Percentiles rank a stretch among this genome's conserved stretches.
These are phyloP conservation scores for Lutjanus argentimaculatus DNA, from an alignment of 2,797 vertebrate genomes.

Conservation along the genomic window DNA sequence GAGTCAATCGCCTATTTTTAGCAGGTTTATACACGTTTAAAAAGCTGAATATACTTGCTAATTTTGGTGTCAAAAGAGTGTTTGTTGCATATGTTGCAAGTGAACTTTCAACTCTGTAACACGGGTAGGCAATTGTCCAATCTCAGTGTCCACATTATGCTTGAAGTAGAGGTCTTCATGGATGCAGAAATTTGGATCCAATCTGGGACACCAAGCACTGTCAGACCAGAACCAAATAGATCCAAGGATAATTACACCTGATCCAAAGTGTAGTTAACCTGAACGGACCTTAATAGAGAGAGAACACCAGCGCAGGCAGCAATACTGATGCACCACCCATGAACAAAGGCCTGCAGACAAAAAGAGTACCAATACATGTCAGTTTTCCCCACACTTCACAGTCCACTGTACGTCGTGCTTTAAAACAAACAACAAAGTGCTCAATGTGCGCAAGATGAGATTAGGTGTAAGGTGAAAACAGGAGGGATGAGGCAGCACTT, in stretches of 20 bases:
- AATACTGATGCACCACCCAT: not conserved
- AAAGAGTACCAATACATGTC: constrained; percentile 1
- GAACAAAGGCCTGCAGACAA: not conserved
- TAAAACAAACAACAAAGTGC: not conserved
- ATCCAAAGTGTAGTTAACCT: constrained; percentile 9
- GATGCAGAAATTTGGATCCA: not conserved
- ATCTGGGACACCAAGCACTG: not conserved
- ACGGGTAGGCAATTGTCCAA: not conserved
- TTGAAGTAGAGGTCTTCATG: not conserved
- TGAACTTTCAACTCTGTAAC: not conserved
- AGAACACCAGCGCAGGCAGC: not conserved
- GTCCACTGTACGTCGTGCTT: not conserved
- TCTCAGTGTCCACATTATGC: not conserved
- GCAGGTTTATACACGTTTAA: too few relatives aligned
- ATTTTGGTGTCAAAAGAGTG: too few relatives aligned
- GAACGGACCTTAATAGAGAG: not conserved
- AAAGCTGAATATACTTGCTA: too few relatives aligned
- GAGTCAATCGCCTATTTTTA: too few relatives aligned
- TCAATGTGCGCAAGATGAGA: not conserved
- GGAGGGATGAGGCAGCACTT: not conserved
- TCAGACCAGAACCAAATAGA: constrained; percentile 7
- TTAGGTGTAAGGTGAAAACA: not conserved
- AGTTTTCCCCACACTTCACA: not conserved
- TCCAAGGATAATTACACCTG: not conserved
- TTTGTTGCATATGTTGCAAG: not conserved